Evolutionary conservation across 2,113 vertebrate species (phyloP).

Genomic region (Mola mola): DNA sequence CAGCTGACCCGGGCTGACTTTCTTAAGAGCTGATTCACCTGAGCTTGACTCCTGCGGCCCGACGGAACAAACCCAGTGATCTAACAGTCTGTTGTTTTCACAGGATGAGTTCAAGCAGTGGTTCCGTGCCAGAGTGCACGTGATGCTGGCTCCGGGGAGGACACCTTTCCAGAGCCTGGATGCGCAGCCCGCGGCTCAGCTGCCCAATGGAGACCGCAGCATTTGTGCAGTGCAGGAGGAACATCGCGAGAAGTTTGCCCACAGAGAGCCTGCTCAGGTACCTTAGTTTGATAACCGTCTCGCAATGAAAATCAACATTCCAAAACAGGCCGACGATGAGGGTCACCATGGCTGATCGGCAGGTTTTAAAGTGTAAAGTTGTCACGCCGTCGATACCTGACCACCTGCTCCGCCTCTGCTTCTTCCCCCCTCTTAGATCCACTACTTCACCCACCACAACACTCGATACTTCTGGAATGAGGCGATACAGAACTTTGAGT

Average conservation of each 20-base stretch:
- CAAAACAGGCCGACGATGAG: no score
- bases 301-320: no score
- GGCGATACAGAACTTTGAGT: slow-evolving; percentile 85
- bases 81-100: not conserved
- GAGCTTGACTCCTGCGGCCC: no score
- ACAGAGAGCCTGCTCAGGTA: slow-evolving; percentile 61
- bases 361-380: not conserved
- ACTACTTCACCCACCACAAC: slow-evolving; percentile 90
- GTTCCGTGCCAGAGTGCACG: slow-evolving; percentile 88
- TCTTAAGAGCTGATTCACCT: no score
- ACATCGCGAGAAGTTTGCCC: slow-evolving; percentile 58
- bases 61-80: no score
- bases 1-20: no score
- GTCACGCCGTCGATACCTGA: not conserved
- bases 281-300: not conserved
- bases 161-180: slow-evolving; percentile 77
- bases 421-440: slow-evolving; percentile 77
- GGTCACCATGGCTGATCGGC: not conserved
- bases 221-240: slow-evolving; percentile 70
- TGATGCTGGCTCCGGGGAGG: slow-evolving; percentile 81
- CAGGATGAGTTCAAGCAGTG: slow-evolving; percentile 93
- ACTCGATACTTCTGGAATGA: slow-evolving; percentile 92
- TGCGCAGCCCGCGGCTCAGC: slow-evolving; percentile 55
- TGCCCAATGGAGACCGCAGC: slow-evolving; percentile 77
- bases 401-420: not conserved